These are phyloP conservation scores for Oreonectes daqikongensis DNA, from an alignment of 2,797 vertebrate species.

Conservation along the genomic window DNA sequence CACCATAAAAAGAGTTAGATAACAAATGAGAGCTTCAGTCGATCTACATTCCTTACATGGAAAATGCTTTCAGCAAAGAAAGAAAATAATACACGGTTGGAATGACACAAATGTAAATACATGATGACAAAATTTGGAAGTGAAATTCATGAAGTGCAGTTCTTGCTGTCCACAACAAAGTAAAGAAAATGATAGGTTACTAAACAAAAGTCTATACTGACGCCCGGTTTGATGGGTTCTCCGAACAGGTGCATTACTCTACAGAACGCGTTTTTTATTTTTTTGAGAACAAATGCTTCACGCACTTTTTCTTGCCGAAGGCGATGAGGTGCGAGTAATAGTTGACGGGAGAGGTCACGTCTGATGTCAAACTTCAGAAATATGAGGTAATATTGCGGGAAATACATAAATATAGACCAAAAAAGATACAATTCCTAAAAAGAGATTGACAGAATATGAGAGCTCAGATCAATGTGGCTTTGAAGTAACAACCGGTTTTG, in stretches of 20 bases:
- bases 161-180: background rate
- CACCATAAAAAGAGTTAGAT: too few relatives aligned
- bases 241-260: background rate
- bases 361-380: background rate
- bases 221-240: too few relatives aligned
- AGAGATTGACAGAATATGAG: slow-evolving; percentile 5
- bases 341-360: background rate
- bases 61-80: too few relatives aligned
- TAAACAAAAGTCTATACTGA: too few relatives aligned
- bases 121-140: background rate
- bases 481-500: slow-evolving; percentile 38
- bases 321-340: background rate
- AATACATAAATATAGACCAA: slow-evolving; percentile 25
- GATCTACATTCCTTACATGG: too few relatives aligned
- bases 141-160: background rate
- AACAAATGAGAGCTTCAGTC: too few relatives aligned
- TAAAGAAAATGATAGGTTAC: background rate
- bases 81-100: background rate
- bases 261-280: background rate
- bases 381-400: background rate
- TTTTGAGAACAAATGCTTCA: background rate
- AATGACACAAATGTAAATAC: background rate
- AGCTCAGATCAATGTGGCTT: slow-evolving; percentile 31
- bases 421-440: slow-evolving; percentile 30
- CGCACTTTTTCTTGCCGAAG: background rate